phyloP scores from a whole-genome alignment of 2,797 vertebrate genomes.

The Kryptolebias ocellatus region DNA sequence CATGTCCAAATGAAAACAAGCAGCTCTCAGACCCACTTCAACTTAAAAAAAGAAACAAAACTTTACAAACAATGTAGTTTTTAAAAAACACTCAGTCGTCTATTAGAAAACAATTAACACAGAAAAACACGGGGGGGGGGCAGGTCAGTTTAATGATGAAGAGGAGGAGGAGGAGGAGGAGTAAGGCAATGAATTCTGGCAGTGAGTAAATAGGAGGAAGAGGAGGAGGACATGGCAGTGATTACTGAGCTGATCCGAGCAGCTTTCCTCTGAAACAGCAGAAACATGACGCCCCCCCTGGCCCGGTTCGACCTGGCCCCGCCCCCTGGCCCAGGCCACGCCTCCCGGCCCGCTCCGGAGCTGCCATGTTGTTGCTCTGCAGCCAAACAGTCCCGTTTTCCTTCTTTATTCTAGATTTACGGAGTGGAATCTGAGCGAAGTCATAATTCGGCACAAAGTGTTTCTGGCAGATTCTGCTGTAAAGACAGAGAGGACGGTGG shows the following conservation, averaged over 20 bases:
- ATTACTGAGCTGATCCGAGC: constrained; percentile 50
- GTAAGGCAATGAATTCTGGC: constrained; percentile 53
- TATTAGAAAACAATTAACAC: constrained; percentile 68
- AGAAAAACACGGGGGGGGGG: constrained; percentile 24
- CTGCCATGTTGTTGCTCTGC: constrained; percentile 38
- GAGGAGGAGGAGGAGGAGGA: constrained; percentile 2
- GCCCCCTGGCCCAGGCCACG: too few relatives aligned
- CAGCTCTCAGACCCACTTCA: constrained; percentile 67
- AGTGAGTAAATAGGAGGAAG: constrained; percentile 45
- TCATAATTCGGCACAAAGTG: constrained; percentile 55
- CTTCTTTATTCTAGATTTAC: constrained; percentile 5
- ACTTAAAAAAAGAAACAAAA: constrained; percentile 44
- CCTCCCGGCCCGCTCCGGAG: constrained; percentile 29
- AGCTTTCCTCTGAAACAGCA: neutral
- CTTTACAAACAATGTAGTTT: constrained; percentile 42
- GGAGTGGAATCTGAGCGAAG: too few relatives aligned
- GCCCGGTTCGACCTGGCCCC: too few relatives aligned
- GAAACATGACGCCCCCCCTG: too few relatives aligned
- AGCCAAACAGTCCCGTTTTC: constrained; percentile 45
- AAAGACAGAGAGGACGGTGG: constrained; percentile 40
- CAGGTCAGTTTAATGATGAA: constrained; percentile 31
- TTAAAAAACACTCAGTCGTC: constrained; percentile 58
- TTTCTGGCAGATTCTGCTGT: constrained; percentile 74
- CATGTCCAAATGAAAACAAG: constrained; percentile 74
- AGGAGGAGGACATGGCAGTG: constrained; percentile 68